Evolutionary conservation across 53 echinoderm and acorn worm species (phyloP).

Genomic region (Astropecten irregularis): DNA sequence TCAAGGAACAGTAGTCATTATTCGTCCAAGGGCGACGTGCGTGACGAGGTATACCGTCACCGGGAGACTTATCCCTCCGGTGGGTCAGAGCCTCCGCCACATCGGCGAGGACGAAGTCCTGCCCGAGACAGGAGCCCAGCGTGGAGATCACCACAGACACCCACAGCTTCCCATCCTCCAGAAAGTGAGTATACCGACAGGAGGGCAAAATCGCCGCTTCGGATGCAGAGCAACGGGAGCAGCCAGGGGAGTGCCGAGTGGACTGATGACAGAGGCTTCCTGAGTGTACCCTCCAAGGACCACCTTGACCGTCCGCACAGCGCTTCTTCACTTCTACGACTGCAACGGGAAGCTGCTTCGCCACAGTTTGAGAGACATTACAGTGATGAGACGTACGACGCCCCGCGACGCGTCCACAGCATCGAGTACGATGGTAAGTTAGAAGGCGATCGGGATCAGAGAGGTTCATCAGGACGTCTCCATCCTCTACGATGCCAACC

Average conservation of each 20-base stretch:
- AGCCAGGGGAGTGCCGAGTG: slow-evolving; percentile 69
- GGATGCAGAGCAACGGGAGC: slow-evolving; percentile 47
- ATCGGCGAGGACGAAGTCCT: slow-evolving; percentile 53
- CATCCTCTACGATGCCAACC: slow-evolving; percentile 40
- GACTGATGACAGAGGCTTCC: slow-evolving; percentile 64
- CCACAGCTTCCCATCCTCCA: slow-evolving; percentile 31
- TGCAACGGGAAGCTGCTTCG: slow-evolving; percentile 65
- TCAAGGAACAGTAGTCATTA: slow-evolving; percentile 3
- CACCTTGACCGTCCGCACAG: slow-evolving; percentile 77
- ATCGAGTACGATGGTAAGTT: slow-evolving; percentile 52
- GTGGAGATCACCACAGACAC: slow-evolving; percentile 28
- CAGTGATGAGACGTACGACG: slow-evolving; percentile 74
- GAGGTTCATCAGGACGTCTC: slow-evolving; percentile 45
- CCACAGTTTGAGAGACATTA: slow-evolving; percentile 59
- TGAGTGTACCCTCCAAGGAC: slow-evolving; percentile 73
- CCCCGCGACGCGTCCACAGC: slow-evolving; percentile 54
- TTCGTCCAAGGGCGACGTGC: slow-evolving; percentile 33
- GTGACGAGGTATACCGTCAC: slow-evolving; percentile 31
- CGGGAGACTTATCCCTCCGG: slow-evolving; percentile 33
- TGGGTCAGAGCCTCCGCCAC: slow-evolving; percentile 16
- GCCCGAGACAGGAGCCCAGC: slow-evolving; percentile 40
- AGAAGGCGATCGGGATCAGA: slow-evolving; percentile 27
- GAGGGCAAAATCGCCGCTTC: slow-evolving; percentile 51
- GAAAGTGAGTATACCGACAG: slow-evolving; percentile 33
- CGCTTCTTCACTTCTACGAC: slow-evolving; percentile 82